These are phyloP conservation scores for Pipistrellus kuhlii DNA, from an alignment of 2,797 vertebrate species.

Conservation along the genomic window DNA sequence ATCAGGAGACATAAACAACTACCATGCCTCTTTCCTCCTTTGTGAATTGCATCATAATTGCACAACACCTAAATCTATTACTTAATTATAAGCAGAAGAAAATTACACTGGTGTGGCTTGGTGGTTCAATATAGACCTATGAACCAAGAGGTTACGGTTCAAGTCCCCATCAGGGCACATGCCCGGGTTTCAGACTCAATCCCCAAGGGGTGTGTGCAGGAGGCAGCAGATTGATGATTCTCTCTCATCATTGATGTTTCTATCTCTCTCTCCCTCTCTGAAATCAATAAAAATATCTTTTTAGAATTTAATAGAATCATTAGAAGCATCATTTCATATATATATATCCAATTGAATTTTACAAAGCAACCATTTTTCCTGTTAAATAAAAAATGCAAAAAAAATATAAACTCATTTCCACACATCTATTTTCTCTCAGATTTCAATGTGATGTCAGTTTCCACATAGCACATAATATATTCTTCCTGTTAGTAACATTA, in stretches of 20 bases:
- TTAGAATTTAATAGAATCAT: not conserved
- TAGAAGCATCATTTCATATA: conserved; percentile 12
- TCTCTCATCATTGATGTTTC: too few species aligned
- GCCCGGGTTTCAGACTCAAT: too few species aligned
- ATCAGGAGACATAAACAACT: conserved; percentile 81
- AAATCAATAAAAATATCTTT: too few species aligned
- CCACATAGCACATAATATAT: conserved; percentile 22
- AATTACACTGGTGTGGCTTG: not conserved
- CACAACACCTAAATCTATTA: conserved; percentile 68
- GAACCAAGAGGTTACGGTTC: too few species aligned
- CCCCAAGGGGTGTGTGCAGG: too few species aligned
- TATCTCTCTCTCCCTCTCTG: too few species aligned
- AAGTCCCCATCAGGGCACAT: too few species aligned
- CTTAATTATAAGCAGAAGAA: conserved; percentile 61
- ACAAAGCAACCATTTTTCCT: not conserved
- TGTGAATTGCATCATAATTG: conserved; percentile 85
- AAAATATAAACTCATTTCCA: conserved; percentile 12
- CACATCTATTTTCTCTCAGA: not conserved
- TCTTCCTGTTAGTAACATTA: not conserved
- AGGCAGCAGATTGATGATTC: too few species aligned
- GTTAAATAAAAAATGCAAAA: conserved; percentile 5
- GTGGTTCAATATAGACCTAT: too few species aligned
- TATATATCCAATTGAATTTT: not conserved
- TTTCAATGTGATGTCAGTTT: conserved; percentile 2
- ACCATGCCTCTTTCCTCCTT: conserved; percentile 77